Percentiles rank a stretch among this genome's conserved stretches.
phyloP scores from a whole-genome alignment of 2,113 vertebrate genomes.

The Trichomycterus rosablanca region DNA sequence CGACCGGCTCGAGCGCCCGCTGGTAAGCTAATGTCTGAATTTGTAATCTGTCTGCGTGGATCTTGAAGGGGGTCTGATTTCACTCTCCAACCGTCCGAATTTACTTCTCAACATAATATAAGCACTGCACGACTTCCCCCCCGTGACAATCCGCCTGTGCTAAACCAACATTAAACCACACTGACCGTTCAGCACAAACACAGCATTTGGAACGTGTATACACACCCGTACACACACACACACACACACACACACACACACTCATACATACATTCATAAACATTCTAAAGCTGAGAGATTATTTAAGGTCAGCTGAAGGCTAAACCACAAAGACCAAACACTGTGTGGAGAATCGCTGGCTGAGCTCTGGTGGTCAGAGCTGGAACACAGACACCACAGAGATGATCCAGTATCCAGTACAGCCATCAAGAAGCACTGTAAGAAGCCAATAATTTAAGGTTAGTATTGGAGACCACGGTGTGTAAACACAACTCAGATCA shows the following conservation, averaged over 20 bases:
- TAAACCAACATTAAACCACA: conserved; percentile 22
- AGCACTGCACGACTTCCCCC: conserved; percentile 23
- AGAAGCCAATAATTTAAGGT: conserved; percentile 54
- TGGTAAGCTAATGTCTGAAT: conserved; percentile 50
- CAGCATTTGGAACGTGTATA: neutral
- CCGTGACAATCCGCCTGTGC: conserved; percentile 11
- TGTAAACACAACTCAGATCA: conserved; percentile 46
- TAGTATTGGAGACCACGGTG: conserved; percentile 45
- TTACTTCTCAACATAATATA: conserved; percentile 29
- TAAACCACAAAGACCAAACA: neutral
- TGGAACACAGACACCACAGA: conserved; percentile 40
- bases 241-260: conserved; percentile 4
- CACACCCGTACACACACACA: conserved; percentile 1
- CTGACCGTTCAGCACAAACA: conserved; percentile 16
- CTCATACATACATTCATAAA: conserved; percentile 2
- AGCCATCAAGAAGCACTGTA: conserved; percentile 38
- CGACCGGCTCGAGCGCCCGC: conserved; percentile 2
- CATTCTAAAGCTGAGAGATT: neutral
- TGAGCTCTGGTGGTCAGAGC: conserved; percentile 8
- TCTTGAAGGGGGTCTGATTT: conserved; percentile 19
- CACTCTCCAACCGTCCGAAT: conserved; percentile 32
- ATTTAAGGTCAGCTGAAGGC: no score
- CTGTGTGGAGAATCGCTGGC: neutral
- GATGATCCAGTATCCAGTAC: conserved; percentile 45
- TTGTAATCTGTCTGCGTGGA: conserved; percentile 40